These are phyloP conservation scores for Sphaeramia orbicularis DNA, from an alignment of 2,797 vertebrate species.

Conservation along the genomic window DNA sequence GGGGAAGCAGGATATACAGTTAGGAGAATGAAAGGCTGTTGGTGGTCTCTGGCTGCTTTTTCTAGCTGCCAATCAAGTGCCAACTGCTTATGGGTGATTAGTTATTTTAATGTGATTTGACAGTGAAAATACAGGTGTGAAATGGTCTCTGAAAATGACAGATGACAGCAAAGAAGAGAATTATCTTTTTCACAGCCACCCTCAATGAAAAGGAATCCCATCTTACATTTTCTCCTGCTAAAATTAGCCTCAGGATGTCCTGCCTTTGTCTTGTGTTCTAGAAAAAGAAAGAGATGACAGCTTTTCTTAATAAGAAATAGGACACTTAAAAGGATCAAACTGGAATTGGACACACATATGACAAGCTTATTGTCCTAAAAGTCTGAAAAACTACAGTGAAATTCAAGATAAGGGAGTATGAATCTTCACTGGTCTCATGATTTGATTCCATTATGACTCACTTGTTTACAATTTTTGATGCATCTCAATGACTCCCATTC, in stretches of 20 bases:
- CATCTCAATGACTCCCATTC: too few species aligned
- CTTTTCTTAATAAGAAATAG: neutral
- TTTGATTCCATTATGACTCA: too few species aligned
- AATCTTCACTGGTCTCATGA: too few species aligned
- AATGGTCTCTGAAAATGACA: conserved; percentile 2
- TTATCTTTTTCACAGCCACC: neutral
- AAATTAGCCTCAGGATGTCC: conserved; percentile 85
- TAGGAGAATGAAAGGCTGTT: conserved; percentile 4
- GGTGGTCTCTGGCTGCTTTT: neutral
- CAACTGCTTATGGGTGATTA: conserved; percentile 2
- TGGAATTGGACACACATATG: neutral
- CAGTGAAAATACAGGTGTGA: conserved; percentile 31
- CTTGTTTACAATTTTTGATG: too few species aligned
- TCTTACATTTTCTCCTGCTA: conserved; percentile 87
- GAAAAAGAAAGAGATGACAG: neutral
- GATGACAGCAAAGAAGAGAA: conserved; percentile 12
- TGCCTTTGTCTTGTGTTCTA: conserved; percentile 83
- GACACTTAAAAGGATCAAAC: neutral
- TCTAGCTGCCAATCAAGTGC: conserved; percentile 13
- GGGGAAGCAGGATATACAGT: conserved; percentile 12
- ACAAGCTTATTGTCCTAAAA: too few species aligned
- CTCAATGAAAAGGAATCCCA: conserved; percentile 21
- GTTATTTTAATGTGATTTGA: conserved; percentile 16
- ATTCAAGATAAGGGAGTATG: too few species aligned
- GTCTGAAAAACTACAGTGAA: too few species aligned